These are phyloP conservation scores for Mesoligia furuncula DNA, from an alignment of 2,888 invertebrate species.

Conservation along the genomic window DNA sequence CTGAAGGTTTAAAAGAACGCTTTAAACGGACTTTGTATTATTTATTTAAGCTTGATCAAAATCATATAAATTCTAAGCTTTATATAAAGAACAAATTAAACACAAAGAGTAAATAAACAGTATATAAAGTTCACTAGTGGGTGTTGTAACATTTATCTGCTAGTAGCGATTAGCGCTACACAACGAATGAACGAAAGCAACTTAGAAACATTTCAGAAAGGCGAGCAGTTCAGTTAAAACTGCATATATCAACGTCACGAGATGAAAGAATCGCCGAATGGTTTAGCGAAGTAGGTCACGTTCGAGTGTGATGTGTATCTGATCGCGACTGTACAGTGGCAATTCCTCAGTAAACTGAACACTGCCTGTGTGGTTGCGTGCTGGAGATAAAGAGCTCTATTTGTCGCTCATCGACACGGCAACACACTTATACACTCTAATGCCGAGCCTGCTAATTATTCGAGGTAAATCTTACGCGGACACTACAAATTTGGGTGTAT, in stretches of 20 bases:
- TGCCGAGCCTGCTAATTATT: conserved; percentile 28
- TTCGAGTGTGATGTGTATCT: conserved; percentile 36
- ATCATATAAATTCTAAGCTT: not conserved
- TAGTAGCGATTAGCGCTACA: not conserved
- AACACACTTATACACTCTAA: conserved; percentile 30
- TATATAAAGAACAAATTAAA: not conserved
- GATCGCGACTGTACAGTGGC: conserved; percentile 43
- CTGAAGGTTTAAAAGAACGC: too few relatives aligned
- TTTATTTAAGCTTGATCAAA: not conserved
- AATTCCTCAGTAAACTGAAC: conserved; percentile 54
- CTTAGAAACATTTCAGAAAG: conserved; percentile 14
- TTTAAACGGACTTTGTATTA: not conserved
- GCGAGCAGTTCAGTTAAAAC: conserved; percentile 47
- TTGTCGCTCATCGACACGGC: conserved; percentile 32
- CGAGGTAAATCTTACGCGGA: conserved; percentile 21
- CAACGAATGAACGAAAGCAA: not conserved
- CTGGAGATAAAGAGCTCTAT: conserved; percentile 52
- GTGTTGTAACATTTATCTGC: not conserved
- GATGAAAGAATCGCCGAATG: conserved; percentile 46
- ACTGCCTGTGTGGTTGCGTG: conserved; percentile 18
- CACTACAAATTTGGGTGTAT: conserved; percentile 28
- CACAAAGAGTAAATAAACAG: not conserved
- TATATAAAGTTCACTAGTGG: not conserved
- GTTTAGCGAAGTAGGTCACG: conserved; percentile 45
- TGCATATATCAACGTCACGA: conserved; percentile 62